Evolutionary conservation across 2,888 invertebrate species (phyloP), one percentile per base, ranked within the genome.

Genomic region (Amorpha juglandis): DNA sequence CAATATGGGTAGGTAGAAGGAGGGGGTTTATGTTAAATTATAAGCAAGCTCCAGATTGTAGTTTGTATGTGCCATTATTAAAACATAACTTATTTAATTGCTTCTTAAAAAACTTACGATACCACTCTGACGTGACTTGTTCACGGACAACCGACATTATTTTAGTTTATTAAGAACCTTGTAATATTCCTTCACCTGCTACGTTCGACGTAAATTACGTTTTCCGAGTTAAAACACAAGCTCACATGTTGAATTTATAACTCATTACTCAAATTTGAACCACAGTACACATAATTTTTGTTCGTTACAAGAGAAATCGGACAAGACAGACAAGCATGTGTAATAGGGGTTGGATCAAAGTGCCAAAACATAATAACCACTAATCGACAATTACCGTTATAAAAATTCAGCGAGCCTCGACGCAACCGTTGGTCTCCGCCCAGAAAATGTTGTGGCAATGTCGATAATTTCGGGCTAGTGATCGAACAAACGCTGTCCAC

Each of bases 391-490:
- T 85, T 87, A 85, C 75, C 75, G 86, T 85, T 86, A 87, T 89
- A 89, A 87, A 58, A 88, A 86, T 82, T 86, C 85, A 75, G 74
- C 73, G 74, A 73, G 75, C 81, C 79, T 75, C 76, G 74, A 73
- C 81, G 78, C 78, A 87, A 89, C 91, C 92, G 91, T 91, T 91
- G 84, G 73, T 75, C 82, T 68, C 82, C 91, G 89, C 91, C 92
- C 86, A 76, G 70, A 78, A 78, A 82, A 80, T 86, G 87, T 86
- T 84, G 83, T 86, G 81, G 78, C 84, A 83, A 87, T 82, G 86
- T 86, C 88, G 90, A 90, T 92, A 91, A 91, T 91, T 87, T 83
- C 82, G 85, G 83, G 78, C 87, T 90, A 88, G 90, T 79, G 79
- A 73, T 73, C 77, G 74, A 75, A 78, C 88, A 86, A 86, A 88